Evolutionary conservation across 1,140 invertebrate species (phyloP), one percentile per base, ranked within the genome.

Genomic region (Drusus annulatus): DNA sequence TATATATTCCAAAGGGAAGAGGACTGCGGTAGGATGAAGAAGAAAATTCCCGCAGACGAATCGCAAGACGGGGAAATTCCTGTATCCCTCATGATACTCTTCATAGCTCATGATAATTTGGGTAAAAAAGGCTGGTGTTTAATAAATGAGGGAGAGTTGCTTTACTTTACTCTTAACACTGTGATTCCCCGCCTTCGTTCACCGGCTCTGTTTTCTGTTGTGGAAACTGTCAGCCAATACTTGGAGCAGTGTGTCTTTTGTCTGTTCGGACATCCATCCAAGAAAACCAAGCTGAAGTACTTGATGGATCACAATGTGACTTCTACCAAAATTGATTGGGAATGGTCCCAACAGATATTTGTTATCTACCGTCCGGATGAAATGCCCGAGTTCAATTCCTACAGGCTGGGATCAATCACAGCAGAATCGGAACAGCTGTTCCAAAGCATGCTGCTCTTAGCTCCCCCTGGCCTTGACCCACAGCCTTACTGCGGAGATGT

Each of bases 201-300:
- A 28, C 93, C 90, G 45, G 88, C 91, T n/a, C 90, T 90, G 69
- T 85, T 86, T 2, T 87, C 87, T 81, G 86, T 90, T 69, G 87
- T 90, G 84, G 90, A 93, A 82, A 91, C 91, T 87, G 88, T 97
- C 3, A 91, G 91, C 58, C 93, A 94, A 76, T 93, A 94, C 75
- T 89, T 98, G 78, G 96, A 98, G 84, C 97, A 98, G 87, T 94
- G 95, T 84, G 94, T 98, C 65, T 97, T 93, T 86, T 98, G 97
- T 87, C 88, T 98, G 2, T 98, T 96, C 87, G 93, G 94, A 21
- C 95, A 97, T 90, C 95, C 96, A 0, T 92, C 92, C 80, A 96
- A 94, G 86, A 95, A 94, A 85, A 93, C 90, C 1, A 94, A 94
- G 79, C 88, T 91, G 1, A 91, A 93, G 76, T 92, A 96, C 88